Conservation (phyloP, 64 coral and sea anemone species). For the Actinia tenebrosa region DNA sequence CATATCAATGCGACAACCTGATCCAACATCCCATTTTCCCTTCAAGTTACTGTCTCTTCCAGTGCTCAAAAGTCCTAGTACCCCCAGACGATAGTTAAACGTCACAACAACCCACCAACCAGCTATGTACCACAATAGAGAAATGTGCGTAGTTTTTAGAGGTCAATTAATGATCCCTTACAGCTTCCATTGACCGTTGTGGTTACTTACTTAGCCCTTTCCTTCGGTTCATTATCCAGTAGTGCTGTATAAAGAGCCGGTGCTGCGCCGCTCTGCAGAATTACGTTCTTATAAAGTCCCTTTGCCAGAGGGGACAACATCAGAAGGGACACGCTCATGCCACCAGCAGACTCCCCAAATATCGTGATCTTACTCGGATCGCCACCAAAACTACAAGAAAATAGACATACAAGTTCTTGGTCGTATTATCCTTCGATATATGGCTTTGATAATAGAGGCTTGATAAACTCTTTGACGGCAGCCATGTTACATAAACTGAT, state of each 20-base stretch:
- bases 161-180: too few species aligned
- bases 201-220: slow-evolving; percentile 37
- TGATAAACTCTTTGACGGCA: too few species aligned
- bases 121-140: too few species aligned
- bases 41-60: slow-evolving; percentile 1
- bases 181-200: too few species aligned
- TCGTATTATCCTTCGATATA: too few species aligned
- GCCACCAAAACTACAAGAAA: slow-evolving; percentile 44
- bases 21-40: slow-evolving; percentile 51
- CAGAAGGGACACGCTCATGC: slow-evolving; percentile 34
- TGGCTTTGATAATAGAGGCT: too few species aligned
- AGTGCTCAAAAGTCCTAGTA: slow-evolving; percentile 7
- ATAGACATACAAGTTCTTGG: not conserved
- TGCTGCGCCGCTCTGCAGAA: slow-evolving; percentile 41
- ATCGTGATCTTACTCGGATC: slow-evolving; percentile 29
- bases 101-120: not conserved
- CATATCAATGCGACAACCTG: slow-evolving; percentile 50
- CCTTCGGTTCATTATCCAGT: slow-evolving; percentile 11
- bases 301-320: slow-evolving; percentile 47
- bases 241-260: slow-evolving; percentile 37
- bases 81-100: not conserved
- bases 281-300: slow-evolving; percentile 34
- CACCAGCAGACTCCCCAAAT: slow-evolving; percentile 31
- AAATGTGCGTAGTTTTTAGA: too few species aligned
- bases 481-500: too few species aligned